Percentiles rank a stretch among this genome's conserved stretches.
Conservation (phyloP, 2,113 vertebrate genomes). For the Gallinago media region DNA sequence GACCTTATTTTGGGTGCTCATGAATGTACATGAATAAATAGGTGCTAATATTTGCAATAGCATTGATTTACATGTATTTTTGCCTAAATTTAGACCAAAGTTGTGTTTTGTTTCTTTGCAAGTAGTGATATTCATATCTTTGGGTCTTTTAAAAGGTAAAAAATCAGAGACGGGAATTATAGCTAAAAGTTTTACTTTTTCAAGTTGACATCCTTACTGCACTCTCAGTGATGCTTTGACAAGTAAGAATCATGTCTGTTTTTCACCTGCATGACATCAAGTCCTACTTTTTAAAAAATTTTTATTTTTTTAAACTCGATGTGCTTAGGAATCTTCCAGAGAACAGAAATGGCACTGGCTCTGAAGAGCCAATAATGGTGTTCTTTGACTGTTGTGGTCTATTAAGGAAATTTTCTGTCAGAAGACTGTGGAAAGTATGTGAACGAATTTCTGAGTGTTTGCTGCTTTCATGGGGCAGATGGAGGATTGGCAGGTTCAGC, state of each 20-base stretch:
- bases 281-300: not conserved
- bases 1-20: not conserved
- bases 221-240: not conserved
- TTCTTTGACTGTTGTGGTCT: not conserved
- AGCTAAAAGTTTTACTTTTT: not conserved
- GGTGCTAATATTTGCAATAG: not conserved
- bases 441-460: not conserved
- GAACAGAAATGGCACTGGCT: not conserved
- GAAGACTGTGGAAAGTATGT: not conserved
- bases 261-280: not conserved
- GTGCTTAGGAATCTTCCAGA: not conserved
- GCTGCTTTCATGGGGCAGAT: not conserved
- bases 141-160: not conserved
- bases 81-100: not conserved
- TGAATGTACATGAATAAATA: not conserved
- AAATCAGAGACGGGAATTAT: not conserved
- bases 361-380: not conserved
- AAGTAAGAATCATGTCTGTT: not conserved
- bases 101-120: not conserved
- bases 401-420: not conserved
- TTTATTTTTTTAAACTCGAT: not conserved
- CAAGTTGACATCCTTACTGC: accelerated
- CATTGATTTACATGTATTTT: not conserved
- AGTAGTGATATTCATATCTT: not conserved
- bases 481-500: not conserved